phyloP scores from a whole-genome alignment of 92 coral and sea anemone species.

The Heliopora coerulea region DNA sequence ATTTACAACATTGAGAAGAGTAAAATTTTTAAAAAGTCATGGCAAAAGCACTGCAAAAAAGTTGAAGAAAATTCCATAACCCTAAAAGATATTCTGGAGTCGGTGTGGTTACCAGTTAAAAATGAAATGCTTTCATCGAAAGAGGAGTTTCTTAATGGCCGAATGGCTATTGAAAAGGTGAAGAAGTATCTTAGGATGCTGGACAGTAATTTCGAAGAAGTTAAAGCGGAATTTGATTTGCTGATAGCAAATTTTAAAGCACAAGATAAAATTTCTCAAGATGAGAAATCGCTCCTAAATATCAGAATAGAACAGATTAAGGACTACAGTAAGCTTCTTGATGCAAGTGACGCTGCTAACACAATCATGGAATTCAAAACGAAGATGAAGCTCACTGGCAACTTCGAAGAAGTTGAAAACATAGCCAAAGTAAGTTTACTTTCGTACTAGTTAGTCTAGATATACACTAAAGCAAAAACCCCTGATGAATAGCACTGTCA shows the following conservation, averaged over 20 bases:
- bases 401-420: slow-evolving; percentile 62
- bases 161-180: slow-evolving; percentile 30
- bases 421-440: slow-evolving; percentile 66
- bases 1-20: slow-evolving; percentile 55
- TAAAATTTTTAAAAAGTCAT: slow-evolving; percentile 53
- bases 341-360: slow-evolving; percentile 59
- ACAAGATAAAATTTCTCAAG: neutral
- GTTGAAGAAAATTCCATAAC: slow-evolving; percentile 20
- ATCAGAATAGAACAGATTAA: slow-evolving; percentile 45
- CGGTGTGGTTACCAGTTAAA: slow-evolving; percentile 58
- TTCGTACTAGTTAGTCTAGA: too few relatives aligned
- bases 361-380: slow-evolving; percentile 51
- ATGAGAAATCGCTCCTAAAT: slow-evolving; percentile 1
- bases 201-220: slow-evolving; percentile 1
- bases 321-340: slow-evolving; percentile 52
- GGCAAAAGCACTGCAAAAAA: slow-evolving; percentile 56
- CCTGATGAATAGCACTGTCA: too few relatives aligned
- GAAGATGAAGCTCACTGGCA: slow-evolving; percentile 47
- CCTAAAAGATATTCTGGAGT: slow-evolving; percentile 49
- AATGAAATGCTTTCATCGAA: slow-evolving; percentile 12
- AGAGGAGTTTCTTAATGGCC: slow-evolving; percentile 40
- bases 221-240: slow-evolving; percentile 46
- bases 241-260: slow-evolving; percentile 15
- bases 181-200: slow-evolving; percentile 50
- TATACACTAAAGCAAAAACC: too few relatives aligned